Base-by-base conservation (phyloP, 2,113 vertebrate genomes). In the Brienomyrus brachyistius region DNA sequence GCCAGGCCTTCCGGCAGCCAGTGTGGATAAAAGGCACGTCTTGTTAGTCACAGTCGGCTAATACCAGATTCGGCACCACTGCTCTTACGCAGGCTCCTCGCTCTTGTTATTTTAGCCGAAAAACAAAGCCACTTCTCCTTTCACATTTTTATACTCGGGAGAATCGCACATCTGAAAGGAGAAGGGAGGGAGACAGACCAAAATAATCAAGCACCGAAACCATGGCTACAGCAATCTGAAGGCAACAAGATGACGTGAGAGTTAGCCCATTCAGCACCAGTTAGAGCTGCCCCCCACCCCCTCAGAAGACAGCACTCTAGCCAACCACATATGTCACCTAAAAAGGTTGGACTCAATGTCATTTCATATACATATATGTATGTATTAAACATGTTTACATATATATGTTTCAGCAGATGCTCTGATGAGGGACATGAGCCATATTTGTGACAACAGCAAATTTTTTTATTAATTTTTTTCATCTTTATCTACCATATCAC, bases 131-230 rank as follows among this genome's bases (percentile, higher is more conserved):
- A 31, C n/a, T n/a, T 83, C 50, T 84, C 45, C 88, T 54, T 51
- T 54, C 47, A 82, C 62, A 52, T 48, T 35, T n/a, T 47, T 3
- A 10, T 90, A 47, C 74, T 6, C 52, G n/a, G 59, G 1, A 90
- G 35, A 77, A 52, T 85, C 56, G 27, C 50, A 83, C 31, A 56
- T 6, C 11, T 27, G 7, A 86, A 27, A 8, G 51, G 85, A 48
- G 27, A 19, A 54, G n/a, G n/a, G 84, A 17, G 84, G 48, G 47
- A 80, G 48, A 7, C 4, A 4, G 35, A 89, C 27, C 11, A 54
- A 35, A 48, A 23, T 77, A 77, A 93, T 91, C 82, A 90, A 92
- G 93, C 82, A 59, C 88, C 89, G 92, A 91, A 74, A 89, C 13
- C 70, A 77, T 40, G 89, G 91, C 74, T 23, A 91, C 89, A 89